These are phyloP conservation scores for Muricea muricata DNA, from an alignment of 92 coral and sea anemone genomes.

Conservation along the genomic window DNA sequence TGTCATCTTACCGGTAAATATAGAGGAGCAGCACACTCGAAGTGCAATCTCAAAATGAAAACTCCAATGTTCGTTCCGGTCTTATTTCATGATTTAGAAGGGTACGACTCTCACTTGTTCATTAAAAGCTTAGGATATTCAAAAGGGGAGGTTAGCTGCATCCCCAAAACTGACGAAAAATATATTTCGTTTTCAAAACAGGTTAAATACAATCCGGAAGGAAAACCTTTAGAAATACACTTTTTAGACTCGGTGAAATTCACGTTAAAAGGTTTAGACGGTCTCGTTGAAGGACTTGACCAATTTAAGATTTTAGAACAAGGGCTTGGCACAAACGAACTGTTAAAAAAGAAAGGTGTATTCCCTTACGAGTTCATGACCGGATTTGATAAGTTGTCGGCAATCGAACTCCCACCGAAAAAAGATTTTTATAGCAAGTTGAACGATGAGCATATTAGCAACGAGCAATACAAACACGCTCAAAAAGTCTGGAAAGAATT, in stretches of 20 bases:
- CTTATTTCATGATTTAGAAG: too few species aligned
- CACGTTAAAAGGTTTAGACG: background rate
- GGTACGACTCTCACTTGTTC: conserved; percentile 53
- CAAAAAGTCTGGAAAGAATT: conserved; percentile 5
- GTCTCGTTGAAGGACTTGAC: background rate
- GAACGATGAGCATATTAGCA: background rate
- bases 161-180: conserved; percentile 60
- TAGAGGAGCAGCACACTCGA: too few species aligned
- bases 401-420: background rate
- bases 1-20: too few species aligned
- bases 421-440: background rate
- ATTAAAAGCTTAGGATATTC: conserved; percentile 37
- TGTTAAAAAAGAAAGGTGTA: background rate
- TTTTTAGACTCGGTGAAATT: conserved; percentile 17
- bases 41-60: too few species aligned
- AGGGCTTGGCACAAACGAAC: background rate
- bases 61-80: too few species aligned
- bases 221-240: too few species aligned
- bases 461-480: conserved; percentile 16
- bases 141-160: conserved; percentile 37
- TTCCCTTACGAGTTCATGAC: conserved; percentile 4
- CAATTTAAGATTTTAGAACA: background rate
- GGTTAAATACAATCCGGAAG: too few species aligned
- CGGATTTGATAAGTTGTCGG: background rate
- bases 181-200: conserved; percentile 56